A percentile compares a stretch with the other conserved stretches of the same genome.
Evolutionary conservation across 2,888 invertebrate genomes (phyloP).

Genomic region (Leucania comma): DNA sequence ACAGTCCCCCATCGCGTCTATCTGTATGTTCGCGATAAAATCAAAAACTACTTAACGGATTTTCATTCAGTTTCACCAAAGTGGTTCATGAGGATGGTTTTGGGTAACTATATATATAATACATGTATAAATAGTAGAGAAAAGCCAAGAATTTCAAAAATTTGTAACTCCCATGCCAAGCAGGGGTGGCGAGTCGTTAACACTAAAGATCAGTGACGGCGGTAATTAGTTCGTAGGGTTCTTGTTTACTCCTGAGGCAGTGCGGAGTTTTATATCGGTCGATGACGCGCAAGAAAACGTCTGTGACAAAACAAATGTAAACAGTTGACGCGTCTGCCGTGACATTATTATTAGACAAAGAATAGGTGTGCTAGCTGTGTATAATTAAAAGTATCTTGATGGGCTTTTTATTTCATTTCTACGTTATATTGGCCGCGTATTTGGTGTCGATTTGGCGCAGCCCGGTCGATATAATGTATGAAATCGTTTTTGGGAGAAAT

Average conservation of each 20-base stretch:
- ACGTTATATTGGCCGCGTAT: neutral
- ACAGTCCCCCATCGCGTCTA: too few species aligned
- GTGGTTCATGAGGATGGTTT: too few species aligned
- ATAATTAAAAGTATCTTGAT: neutral
- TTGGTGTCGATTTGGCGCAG: neutral
- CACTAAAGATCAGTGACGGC: too few species aligned
- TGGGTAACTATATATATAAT: too few species aligned
- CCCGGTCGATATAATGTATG: neutral
- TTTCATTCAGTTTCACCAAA: too few species aligned
- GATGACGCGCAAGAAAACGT: slow-evolving; percentile 31
- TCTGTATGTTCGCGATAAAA: too few species aligned
- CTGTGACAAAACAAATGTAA: neutral
- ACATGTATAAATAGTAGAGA: too few species aligned
- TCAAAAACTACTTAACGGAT: too few species aligned
- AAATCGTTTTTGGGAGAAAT: neutral
- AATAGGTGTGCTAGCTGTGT: slow-evolving; percentile 1
- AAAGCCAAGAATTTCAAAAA: too few species aligned
- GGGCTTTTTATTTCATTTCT: neutral
- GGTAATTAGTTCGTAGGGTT: slow-evolving; percentile 7
- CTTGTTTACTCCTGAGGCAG: slow-evolving; percentile 7
- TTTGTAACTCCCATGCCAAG: too few species aligned
- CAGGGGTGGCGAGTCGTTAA: too few species aligned
- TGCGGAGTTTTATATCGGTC: slow-evolving; percentile 23
- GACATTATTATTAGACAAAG: slow-evolving; percentile 11
- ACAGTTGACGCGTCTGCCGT: slow-evolving; percentile 1